Base-by-base conservation (phyloP, 2,113 vertebrate species). In the Corapipo altera region DNA sequence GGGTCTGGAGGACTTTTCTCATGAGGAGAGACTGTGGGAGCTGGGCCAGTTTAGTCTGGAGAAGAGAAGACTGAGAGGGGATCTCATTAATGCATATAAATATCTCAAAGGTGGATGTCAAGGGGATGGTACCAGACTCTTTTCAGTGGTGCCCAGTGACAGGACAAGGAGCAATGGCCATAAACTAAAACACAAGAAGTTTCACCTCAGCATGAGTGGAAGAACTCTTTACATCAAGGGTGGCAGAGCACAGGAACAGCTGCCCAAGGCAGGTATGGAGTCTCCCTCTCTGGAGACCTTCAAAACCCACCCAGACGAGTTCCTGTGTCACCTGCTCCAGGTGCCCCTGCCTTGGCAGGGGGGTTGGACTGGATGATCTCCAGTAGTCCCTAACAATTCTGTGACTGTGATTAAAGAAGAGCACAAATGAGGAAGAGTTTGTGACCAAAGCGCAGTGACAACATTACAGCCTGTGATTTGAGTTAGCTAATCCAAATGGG, bases 51-150 rank as follows among this genome's bases (percentile, higher is more conserved):
- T 75, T 26, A 61, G 54, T 39, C 23, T 35, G 26, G 24, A 30
- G 33, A 13, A 67, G 33, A 89, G 23, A 7, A 67, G 2, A 15
- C 16, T 32, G 46, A 69, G 16, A 59, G 4, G 23, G 11, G 28
- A 67, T 39, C 28, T 39, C 33, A 59, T 20, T n/a, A 39, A n/a
- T 26, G 3, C n/a, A 37, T 2, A 33, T 5, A 28, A 74, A 9
- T 15, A 59, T 21, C 46, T 59, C 52, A 21, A 51, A 59, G 61
- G 19, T 11, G 28, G 19, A 15, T 28, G 55, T 24, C 46, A 54
- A 70, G 6, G 27, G 12, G 12, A 44, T 0, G 2, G 11, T 23
- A 27, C 27, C 2, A 0, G 33, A 24, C 37, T 46, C 37, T n/a
- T 39, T 66, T 16, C 22, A 74, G 33, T 17, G 33, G 6, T 37